phyloP scores from a whole-genome alignment of 2,797 vertebrate genomes.

The Mycteria americana region DNA sequence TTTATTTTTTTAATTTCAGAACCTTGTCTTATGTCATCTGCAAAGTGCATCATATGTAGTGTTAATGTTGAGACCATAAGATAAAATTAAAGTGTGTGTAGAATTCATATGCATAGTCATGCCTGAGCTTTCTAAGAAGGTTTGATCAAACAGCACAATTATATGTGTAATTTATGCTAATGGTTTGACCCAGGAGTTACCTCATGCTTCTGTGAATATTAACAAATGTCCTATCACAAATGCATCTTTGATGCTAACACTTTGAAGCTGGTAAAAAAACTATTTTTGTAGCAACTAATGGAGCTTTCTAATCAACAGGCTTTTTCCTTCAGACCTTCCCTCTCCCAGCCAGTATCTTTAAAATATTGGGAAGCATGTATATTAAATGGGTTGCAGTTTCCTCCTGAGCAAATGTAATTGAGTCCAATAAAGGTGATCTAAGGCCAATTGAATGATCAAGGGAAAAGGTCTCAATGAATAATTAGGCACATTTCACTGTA shows the following conservation, averaged over 20 bases:
- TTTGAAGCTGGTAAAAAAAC: not conserved
- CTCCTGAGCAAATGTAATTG: conserved; percentile 26
- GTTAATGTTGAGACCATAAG: not conserved
- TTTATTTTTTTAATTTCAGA: not conserved
- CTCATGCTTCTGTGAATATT: not conserved
- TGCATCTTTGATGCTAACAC: not conserved
- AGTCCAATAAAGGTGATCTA: conserved; percentile 1
- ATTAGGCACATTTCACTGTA: conserved; percentile 11
- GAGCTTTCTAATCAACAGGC: not conserved
- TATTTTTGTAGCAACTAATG: not conserved
- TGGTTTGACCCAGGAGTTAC: not conserved
- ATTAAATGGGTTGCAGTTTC: conserved; percentile 29
- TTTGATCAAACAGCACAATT: not conserved
- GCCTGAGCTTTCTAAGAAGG: not conserved
- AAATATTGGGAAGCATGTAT: not conserved
- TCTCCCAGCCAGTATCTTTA: not conserved
- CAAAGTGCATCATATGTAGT: not conserved
- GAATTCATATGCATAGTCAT: not conserved
- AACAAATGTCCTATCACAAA: not conserved
- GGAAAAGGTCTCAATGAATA: not conserved
- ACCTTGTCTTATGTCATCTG: not conserved
- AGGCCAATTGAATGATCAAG: conserved; percentile 35
- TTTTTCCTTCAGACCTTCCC: not conserved
- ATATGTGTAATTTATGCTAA: not conserved
- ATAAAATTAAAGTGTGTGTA: not conserved